Percentiles rank a stretch among this genome's conserved stretches.
These are phyloP conservation scores for Pemphigus obesinymphae DNA, from an alignment of 1,140 invertebrate species.

Conservation along the genomic window DNA sequence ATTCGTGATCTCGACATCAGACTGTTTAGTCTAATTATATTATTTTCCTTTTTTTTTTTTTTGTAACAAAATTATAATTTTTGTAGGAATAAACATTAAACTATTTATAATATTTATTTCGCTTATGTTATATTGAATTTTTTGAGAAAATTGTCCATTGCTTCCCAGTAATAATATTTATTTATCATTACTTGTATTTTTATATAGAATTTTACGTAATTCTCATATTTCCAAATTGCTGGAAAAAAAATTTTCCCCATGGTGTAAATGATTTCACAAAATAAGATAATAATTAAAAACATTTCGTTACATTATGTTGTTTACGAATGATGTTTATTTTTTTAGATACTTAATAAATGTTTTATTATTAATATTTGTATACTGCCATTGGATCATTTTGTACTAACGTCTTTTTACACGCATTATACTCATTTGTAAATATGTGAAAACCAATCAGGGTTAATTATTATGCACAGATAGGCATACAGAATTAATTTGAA, in stretches of 20 bases:
- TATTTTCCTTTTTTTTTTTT: neutral
- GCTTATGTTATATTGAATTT: neutral
- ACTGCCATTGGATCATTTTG: conserved; percentile 37
- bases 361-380: conserved; percentile 10
- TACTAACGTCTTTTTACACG: conserved; percentile 2
- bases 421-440: conserved; percentile 26
- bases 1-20: conserved; percentile 35
- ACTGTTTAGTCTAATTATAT: conserved; percentile 38
- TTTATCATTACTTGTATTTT: neutral
- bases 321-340: neutral
- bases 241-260: neutral
- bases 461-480: conserved; percentile 25
- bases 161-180: neutral
- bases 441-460: conserved; percentile 33
- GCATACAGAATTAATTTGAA: neutral
- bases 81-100: neutral
- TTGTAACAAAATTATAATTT: neutral
- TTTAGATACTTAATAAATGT: conserved; percentile 1
- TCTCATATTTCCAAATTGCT: neutral
- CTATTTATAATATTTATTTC: conserved; percentile 5
- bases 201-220: conserved; percentile 21
- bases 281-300: neutral
- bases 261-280: neutral
- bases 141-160: neutral
- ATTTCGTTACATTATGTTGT: neutral